These are phyloP conservation scores for Squalus acanthias DNA, from an alignment of 2,797 vertebrate genomes.

Conservation along the genomic window DNA sequence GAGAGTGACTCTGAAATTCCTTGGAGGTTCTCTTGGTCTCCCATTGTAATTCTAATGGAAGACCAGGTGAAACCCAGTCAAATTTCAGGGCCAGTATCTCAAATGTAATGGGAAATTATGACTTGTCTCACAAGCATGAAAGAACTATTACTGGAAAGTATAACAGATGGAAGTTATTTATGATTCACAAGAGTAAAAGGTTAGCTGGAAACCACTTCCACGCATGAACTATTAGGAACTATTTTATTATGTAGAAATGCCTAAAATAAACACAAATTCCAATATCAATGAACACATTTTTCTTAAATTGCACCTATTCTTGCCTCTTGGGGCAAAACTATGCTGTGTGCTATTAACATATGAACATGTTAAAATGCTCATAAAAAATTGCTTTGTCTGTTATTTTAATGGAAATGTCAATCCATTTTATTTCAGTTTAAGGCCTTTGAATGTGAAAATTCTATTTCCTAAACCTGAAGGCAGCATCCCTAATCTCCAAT, in stretches of 20 bases:
- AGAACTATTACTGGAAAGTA: background rate
- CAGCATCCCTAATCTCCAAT: background rate
- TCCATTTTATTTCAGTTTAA: background rate
- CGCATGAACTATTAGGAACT: background rate
- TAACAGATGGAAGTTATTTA: slow-evolving; percentile 26
- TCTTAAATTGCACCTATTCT: background rate
- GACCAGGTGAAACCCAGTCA: background rate
- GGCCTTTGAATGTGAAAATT: background rate
- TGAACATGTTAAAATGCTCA: no score
- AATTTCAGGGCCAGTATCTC: background rate
- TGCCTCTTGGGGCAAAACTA: background rate
- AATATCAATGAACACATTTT: background rate
- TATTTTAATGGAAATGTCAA: background rate
- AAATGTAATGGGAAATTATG: background rate
- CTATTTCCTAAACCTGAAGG: background rate
- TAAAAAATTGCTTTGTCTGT: no score
- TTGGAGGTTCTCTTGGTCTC: background rate
- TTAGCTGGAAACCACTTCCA: background rate
- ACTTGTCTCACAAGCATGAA: slow-evolving; percentile 19
- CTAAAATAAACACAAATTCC: background rate
- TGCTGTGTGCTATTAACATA: no score
- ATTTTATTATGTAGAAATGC: background rate
- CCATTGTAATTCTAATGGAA: background rate
- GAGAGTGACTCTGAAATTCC: background rate
- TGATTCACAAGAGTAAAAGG: background rate